Evolutionary conservation across 2,888 invertebrate species (phyloP).

Genomic region (Platynereis dumerilii): DNA sequence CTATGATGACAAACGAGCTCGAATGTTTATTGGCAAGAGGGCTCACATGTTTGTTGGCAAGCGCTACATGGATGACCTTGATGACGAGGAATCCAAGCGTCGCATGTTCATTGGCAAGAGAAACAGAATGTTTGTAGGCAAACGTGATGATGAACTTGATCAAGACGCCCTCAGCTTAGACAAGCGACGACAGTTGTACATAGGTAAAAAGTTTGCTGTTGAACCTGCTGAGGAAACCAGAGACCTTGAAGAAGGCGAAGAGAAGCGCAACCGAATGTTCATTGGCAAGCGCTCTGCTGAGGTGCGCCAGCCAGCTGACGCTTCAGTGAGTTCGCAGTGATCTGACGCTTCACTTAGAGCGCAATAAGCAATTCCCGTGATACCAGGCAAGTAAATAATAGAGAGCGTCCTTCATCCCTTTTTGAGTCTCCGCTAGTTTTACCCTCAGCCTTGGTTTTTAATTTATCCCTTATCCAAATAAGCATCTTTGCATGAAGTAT

Average conservation of each 20-base stretch:
- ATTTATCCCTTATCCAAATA: too few relatives aligned
- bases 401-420: too few relatives aligned
- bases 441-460: too few relatives aligned
- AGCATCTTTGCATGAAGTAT: too few relatives aligned
- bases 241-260: not conserved
- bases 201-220: conserved; percentile 13
- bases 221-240: too few relatives aligned
- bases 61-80: conserved; percentile 8
- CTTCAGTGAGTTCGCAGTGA: too few relatives aligned
- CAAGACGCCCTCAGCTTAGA: not conserved
- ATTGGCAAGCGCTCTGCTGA: conserved; percentile 1
- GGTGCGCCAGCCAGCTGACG: too few relatives aligned
- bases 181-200: conserved; percentile 15
- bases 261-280: not conserved
- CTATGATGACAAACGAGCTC: conserved; percentile 21
- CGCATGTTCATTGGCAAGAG: conserved; percentile 30
- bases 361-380: too few relatives aligned
- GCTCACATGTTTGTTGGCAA: conserved; percentile 22
- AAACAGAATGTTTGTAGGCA: conserved; percentile 15
- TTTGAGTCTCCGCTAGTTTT: too few relatives aligned
- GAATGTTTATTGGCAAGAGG: conserved; percentile 29
- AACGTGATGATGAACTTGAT: conserved; percentile 16
- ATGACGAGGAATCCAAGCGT: conserved; percentile 24
- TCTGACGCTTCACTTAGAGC: too few relatives aligned
- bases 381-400: too few relatives aligned